Evolutionary conservation across 2,113 vertebrate species (phyloP).

Genomic region (Antechinus stuartii): DNA sequence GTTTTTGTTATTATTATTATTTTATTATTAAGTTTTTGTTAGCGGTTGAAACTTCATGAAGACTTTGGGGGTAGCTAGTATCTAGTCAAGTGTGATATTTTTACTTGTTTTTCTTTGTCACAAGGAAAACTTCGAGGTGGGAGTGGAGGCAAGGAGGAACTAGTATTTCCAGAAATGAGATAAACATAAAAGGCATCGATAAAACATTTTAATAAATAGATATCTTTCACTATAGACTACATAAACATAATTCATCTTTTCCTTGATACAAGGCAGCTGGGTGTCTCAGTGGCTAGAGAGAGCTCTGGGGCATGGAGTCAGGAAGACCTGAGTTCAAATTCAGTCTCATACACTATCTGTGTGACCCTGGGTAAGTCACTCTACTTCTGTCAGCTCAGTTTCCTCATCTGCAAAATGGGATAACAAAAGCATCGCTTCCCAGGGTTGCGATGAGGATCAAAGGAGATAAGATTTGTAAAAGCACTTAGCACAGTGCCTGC

Average conservation of each 20-base stretch:
- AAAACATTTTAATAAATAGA: neutral
- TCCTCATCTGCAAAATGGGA: neutral
- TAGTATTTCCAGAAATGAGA: neutral
- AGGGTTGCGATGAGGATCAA: neutral
- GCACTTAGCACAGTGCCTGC: neutral
- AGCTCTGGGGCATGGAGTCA: neutral
- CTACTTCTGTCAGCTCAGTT: neutral
- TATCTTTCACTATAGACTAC: neutral
- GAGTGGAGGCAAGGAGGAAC: neutral
- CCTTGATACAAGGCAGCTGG: neutral
- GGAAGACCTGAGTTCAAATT: neutral
- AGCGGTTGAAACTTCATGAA: neutral
- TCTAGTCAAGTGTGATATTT: neutral
- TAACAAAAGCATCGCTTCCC: neutral
- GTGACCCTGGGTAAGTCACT: neutral
- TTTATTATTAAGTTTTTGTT: neutral
- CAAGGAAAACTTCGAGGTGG: neutral
- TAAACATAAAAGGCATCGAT: neutral
- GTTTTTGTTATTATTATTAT: too few species aligned
- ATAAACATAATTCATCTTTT: conserved; percentile 36
- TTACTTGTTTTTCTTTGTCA: neutral
- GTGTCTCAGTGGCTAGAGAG: neutral
- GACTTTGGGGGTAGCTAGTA: neutral
- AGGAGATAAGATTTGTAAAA: neutral
- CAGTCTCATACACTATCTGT: neutral